Conservation (phyloP, 2,888 invertebrate genomes). For the Ormyrus labotus region DNA sequence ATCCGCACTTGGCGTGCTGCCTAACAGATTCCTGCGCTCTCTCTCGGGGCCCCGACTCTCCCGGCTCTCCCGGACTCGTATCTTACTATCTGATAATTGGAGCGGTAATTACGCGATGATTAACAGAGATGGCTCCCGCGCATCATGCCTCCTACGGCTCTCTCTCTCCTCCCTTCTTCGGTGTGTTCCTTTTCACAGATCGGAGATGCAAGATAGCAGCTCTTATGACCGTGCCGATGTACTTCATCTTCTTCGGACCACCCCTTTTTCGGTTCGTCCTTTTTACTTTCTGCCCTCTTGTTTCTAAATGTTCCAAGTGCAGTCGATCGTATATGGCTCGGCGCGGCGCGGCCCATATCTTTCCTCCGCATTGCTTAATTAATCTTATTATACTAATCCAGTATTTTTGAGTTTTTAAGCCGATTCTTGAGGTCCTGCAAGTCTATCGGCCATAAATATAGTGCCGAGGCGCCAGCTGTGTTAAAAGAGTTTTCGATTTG, state of each 20-base stretch:
- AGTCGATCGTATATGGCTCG: too few relatives aligned
- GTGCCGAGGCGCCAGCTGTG: too few relatives aligned
- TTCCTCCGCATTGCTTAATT: neutral
- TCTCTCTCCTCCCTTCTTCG: conserved; percentile 48
- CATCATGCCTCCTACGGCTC: conserved; percentile 61
- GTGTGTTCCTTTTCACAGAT: conserved; percentile 56
- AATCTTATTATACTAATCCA: too few relatives aligned
- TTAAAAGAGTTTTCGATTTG: too few relatives aligned
- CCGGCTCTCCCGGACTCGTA: conserved; percentile 61
- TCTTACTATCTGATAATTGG: conserved; percentile 74
- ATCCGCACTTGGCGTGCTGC: conserved; percentile 49
- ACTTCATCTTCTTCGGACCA: conserved; percentile 17
- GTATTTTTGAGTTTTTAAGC: too few relatives aligned
- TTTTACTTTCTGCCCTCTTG: conserved; percentile 13
- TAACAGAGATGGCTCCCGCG: conserved; percentile 75
- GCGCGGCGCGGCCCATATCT: too few relatives aligned
- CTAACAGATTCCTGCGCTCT: conserved; percentile 63
- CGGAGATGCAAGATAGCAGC: conserved; percentile 66
- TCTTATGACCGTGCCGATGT: conserved; percentile 57
- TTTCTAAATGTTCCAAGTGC: neutral
- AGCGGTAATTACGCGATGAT: conserved; percentile 75
- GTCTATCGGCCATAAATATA: neutral
- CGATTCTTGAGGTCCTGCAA: neutral
- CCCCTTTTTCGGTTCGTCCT: conserved; percentile 8
- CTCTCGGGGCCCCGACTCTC: neutral